A percentile compares a stretch with the other conserved stretches of the same genome.
Conservation (phyloP, 2,888 invertebrate species). For the Yponomeuta plumbellus region DNA sequence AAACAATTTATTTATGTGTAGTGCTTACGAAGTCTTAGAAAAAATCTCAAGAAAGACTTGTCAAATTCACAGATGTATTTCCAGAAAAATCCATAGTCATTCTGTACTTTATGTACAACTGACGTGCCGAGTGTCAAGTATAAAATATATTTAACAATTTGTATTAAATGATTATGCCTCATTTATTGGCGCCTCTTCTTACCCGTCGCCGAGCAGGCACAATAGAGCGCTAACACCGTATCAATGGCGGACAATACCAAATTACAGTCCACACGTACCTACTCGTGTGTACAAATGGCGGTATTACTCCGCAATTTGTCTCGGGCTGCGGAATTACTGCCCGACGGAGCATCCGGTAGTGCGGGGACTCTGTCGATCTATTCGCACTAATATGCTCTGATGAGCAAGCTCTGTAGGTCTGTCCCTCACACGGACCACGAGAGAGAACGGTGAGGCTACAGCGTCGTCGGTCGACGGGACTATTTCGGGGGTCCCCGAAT, state of each 20-base stretch:
- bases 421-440: not conserved
- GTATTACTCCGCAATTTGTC: not conserved
- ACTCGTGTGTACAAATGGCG: not conserved
- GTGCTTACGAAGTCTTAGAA: no score
- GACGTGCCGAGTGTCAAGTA: no score
- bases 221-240: not conserved
- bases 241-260: not conserved
- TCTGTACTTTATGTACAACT: no score
- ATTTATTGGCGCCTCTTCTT: not conserved
- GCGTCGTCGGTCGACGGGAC: not conserved
- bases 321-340: not conserved
- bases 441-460: not conserved
- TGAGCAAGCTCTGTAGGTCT: no score
- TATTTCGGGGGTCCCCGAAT: conserved; percentile 12
- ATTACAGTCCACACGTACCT: not conserved
- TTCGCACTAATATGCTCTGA: not conserved
- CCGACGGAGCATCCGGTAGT: not conserved
- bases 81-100: no score
- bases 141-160: no score
- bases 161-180: no score
- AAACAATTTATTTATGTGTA: no score
- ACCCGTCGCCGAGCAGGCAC: not conserved
- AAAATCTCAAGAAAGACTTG: no score
- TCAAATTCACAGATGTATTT: no score
- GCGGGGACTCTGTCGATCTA: not conserved